Percentiles rank a stretch among this genome's conserved stretches.
Evolutionary conservation across 1,140 invertebrate genomes (phyloP).

Genomic region (Drosophila yakuba): DNA sequence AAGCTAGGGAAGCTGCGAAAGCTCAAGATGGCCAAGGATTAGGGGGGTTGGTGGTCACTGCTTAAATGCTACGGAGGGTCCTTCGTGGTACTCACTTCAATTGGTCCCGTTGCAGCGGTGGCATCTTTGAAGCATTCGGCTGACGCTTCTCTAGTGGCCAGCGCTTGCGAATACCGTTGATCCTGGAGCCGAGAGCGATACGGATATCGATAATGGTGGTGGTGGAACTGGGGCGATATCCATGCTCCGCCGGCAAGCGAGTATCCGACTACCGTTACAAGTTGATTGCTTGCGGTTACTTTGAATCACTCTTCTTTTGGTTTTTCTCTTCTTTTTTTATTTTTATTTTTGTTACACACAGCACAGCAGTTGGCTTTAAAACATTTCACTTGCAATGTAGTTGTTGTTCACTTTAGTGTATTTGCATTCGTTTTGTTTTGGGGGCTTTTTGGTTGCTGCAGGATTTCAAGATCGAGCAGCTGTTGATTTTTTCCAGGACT

Average conservation of each 20-base stretch:
- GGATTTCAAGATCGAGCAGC: slow-evolving; percentile 35
- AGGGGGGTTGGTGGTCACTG: no score
- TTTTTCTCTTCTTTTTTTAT: not conserved
- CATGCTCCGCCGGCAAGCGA: slow-evolving; percentile 64
- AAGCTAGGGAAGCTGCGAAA: no score
- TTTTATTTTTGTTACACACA: slow-evolving; percentile 10
- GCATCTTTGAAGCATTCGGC: slow-evolving; percentile 68
- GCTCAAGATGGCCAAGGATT: no score
- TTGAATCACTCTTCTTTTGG: slow-evolving; percentile 21
- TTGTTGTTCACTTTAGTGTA: slow-evolving; percentile 10
- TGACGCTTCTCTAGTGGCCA: slow-evolving; percentile 63
- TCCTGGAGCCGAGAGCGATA: slow-evolving; percentile 14
- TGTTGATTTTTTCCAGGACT: slow-evolving; percentile 14
- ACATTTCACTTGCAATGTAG: slow-evolving; percentile 6
- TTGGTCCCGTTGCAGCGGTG: slow-evolving; percentile 74
- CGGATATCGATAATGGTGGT: slow-evolving; percentile 21
- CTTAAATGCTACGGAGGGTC: no score
- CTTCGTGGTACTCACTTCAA: slow-evolving; percentile 57
- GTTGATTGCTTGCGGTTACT: slow-evolving; percentile 9
- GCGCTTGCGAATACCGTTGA: slow-evolving; percentile 39
- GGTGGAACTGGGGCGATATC: slow-evolving; percentile 49
- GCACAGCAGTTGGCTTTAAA: slow-evolving; percentile 2
- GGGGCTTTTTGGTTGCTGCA: not conserved
- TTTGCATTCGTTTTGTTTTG: slow-evolving; percentile 19
- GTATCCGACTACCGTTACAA: slow-evolving; percentile 7